Percentiles rank a stretch among this genome's conserved stretches.
phyloP scores from a whole-genome alignment of 2,888 invertebrate genomes.

The Anagyrus pseudococci region DNA sequence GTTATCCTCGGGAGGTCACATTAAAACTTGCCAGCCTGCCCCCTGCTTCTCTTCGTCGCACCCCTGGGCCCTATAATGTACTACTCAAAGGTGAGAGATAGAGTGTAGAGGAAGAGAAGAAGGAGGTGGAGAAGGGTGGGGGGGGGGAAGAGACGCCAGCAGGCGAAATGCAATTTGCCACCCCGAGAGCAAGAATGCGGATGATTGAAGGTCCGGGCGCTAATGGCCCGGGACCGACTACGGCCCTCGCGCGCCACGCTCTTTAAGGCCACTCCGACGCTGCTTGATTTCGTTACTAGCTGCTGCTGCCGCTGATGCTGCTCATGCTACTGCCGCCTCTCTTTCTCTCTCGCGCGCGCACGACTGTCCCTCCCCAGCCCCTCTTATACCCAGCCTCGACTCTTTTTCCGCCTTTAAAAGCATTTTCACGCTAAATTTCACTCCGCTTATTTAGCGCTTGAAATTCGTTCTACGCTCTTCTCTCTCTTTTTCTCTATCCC shows the following conservation, averaged over 20 bases:
- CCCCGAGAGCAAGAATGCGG: slow-evolving; percentile 24
- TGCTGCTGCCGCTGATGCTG: too few species aligned
- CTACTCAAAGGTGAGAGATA: too few species aligned
- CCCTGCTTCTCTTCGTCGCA: background rate
- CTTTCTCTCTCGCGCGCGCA: too few species aligned
- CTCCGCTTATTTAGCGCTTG: slow-evolving; percentile 18
- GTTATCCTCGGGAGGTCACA: slow-evolving; percentile 21
- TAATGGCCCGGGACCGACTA: slow-evolving; percentile 24
- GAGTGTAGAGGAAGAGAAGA: too few species aligned
- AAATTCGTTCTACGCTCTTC: background rate
- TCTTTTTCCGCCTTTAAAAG: slow-evolving; percentile 31
- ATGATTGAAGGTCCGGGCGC: slow-evolving; percentile 30
- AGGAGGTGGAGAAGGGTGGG: slow-evolving; percentile 16
- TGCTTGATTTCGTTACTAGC: slow-evolving; percentile 33
- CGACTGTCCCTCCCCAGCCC: too few species aligned
- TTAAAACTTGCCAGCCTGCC: background rate
- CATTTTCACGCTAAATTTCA: slow-evolving; percentile 34
- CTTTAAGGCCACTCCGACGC: slow-evolving; percentile 33
- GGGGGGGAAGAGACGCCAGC: too few species aligned
- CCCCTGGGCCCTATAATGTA: too few species aligned
- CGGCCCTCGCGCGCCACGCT: slow-evolving; percentile 3
- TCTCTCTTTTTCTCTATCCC: too few species aligned
- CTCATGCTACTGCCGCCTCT: too few species aligned
- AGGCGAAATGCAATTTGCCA: slow-evolving; percentile 37
- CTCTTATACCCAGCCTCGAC: background rate